Base-by-base conservation (phyloP, 2,888 invertebrate species). In the Autographa gamma region DNA sequence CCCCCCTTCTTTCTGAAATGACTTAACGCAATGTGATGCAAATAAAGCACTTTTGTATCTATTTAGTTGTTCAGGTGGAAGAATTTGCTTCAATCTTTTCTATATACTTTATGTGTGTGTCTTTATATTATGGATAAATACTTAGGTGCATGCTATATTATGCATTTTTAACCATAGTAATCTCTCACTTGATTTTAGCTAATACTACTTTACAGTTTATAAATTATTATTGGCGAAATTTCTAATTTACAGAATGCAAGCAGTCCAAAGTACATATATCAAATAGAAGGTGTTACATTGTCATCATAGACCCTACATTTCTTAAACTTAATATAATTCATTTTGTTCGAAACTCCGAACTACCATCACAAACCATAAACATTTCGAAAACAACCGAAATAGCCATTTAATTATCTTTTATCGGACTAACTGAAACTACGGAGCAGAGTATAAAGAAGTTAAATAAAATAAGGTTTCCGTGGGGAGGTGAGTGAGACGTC, bases 401-500 rank as follows among this genome's bases (percentile, higher is more conserved):
- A 66, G 79, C 82, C 75, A 88, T 91, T 91, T 91, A 90, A 89
- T 91, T 84, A 81, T 71, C 71, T 81, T 90, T 90, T 90, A 91
- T 87, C 87, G 86, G 81, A 85, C 87, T 86, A 87, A 88, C 86
- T 86, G 85, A 80, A 78, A 78, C 84, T 87, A 82, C 83, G 85
- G 81, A 86, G 85, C 84, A 88, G 85, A 86, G 76, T 81, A 90
- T 91, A 91, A 92, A 91, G 91, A 92, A 93, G 92, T 93, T 92
- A 91, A 93, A 92, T 93, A 93, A 93, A 93, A 92, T 93, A 92
- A 90, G 90, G 91, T 91, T 91, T 89, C 87, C 86, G 86, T 86
- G 85, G 90, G 89, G 91, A 89, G 89, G 89, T 88, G 92, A 90
- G 90, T 90, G 91, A 91, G 92, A 88, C 89, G 91, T 91, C 92